These are phyloP conservation scores for Corella eumyota DNA, from an alignment of 23 tunicate species.

Conservation along the genomic window DNA sequence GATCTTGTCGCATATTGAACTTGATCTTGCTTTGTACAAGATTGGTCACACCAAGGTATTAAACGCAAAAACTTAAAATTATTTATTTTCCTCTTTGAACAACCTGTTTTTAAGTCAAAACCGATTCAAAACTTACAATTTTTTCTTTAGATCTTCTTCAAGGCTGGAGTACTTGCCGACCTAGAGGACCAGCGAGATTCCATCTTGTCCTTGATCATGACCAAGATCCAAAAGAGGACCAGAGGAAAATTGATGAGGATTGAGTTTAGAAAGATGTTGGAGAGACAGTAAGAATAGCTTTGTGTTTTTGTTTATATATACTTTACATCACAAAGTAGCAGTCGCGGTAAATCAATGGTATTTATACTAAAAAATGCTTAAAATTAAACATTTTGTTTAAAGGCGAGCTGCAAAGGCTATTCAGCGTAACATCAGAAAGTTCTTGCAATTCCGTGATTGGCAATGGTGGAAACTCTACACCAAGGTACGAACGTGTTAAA, in stretches of 20 bases:
- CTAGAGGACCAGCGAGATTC: constrained; percentile 94
- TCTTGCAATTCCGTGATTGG: constrained; percentile 97
- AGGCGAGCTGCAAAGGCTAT: constrained; percentile 84
- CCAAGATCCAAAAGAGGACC: constrained; percentile 69
- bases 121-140: not conserved
- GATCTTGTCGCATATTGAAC: constrained; percentile 50
- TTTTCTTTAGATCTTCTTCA: constrained; percentile 79
- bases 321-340: not conserved
- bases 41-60: constrained; percentile 93
- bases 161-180: constrained; percentile 97
- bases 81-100: too few relatives aligned
- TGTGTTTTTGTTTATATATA: not conserved
- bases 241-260: constrained; percentile 97
- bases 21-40: constrained; percentile 73
- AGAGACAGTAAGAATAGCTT: constrained; percentile 53
- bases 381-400: too few relatives aligned
- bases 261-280: constrained; percentile 85
- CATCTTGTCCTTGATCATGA: constrained; percentile 67
- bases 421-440: constrained; percentile 84
- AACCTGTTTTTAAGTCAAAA: too few relatives aligned
- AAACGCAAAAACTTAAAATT: not conserved
- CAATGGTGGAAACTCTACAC: constrained; percentile 97
- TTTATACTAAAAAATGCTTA: too few relatives aligned
- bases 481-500: too few relatives aligned
- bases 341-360: not conserved